phyloP scores from a whole-genome alignment of 2,113 vertebrate genomes.

The Barnardius zonarius region DNA sequence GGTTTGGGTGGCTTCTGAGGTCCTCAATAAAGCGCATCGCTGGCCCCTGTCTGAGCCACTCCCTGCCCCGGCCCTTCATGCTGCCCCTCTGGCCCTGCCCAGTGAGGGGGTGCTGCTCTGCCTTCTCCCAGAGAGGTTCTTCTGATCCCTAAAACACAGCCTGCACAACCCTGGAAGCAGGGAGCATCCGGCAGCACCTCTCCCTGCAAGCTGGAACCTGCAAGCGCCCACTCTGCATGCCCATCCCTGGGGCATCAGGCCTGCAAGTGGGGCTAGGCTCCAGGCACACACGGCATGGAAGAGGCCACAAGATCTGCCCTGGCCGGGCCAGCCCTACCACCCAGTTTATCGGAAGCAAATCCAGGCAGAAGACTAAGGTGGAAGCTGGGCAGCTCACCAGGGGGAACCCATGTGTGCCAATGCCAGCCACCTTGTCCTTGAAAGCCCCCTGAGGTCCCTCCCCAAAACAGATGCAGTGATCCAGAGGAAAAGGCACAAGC shows the following conservation, averaged over 20 bases:
- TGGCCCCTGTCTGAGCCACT: not conserved
- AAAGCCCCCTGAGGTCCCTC: not conserved
- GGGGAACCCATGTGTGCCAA: not conserved
- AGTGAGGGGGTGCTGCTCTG: not conserved
- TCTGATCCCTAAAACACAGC: not conserved
- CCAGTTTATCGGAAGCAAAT: not conserved
- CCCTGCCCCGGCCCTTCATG: fast-evolving
- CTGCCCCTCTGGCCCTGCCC: not conserved
- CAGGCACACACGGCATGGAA: fast-evolving
- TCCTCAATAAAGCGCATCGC: conserved; percentile 25
- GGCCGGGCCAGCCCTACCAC: not conserved
- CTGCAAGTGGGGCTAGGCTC: not conserved
- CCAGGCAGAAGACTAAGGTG: not conserved
- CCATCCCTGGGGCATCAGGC: not conserved
- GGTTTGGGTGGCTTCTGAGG: not conserved
- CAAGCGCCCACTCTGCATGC: not conserved
- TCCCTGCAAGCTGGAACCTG: not conserved
- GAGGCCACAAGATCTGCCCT: not conserved
- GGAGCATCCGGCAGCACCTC: not conserved
- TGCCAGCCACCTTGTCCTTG: fast-evolving
- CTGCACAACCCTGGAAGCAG: not conserved
- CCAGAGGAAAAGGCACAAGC: not conserved
- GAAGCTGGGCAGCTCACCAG: fast-evolving
- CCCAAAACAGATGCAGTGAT: not conserved
- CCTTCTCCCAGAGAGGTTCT: not conserved